Evolutionary conservation across 37 sponge, comb jelly and placozoan genomes (phyloP).

Genomic region (Diacarnus erythraeanus): DNA sequence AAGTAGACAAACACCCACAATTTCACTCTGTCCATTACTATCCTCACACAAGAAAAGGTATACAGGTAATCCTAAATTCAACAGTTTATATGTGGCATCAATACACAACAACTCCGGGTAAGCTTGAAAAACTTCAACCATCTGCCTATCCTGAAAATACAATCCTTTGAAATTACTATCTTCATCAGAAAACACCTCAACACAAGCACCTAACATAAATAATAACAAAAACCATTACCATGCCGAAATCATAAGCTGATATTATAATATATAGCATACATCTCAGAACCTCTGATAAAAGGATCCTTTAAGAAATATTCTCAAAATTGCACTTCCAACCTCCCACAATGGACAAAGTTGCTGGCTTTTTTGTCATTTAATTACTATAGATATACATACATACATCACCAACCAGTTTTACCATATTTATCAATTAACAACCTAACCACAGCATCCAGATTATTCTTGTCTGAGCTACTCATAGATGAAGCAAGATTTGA

Average conservation of each 20-base stretch:
- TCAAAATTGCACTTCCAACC: neutral
- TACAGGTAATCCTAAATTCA: conserved; percentile 26
- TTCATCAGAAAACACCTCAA: conserved; percentile 21
- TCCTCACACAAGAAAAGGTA: conserved; percentile 32
- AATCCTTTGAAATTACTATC: conserved; percentile 29
- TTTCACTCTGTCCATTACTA: conserved; percentile 63
- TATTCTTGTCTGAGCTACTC: no score
- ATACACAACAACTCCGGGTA: conserved; percentile 43
- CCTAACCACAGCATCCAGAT: no score
- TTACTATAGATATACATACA: no score
- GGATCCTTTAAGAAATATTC: neutral
- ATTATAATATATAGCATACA: neutral
- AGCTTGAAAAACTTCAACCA: conserved; percentile 38
- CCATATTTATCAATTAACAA: no score
- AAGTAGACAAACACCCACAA: conserved; percentile 21
- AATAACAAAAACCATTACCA: neutral
- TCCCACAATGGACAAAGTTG: no score
- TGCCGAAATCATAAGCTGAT: neutral
- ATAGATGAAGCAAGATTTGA: conserved; percentile 10
- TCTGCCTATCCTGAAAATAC: conserved; percentile 29
- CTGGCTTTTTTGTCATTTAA: no score
- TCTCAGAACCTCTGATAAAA: neutral
- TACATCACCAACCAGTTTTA: no score
- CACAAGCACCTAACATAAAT: conserved; percentile 32
- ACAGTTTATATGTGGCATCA: conserved; percentile 47